These are phyloP conservation scores for Eriosoma lanigerum DNA, from an alignment of 1,140 invertebrate genomes.

Conservation along the genomic window DNA sequence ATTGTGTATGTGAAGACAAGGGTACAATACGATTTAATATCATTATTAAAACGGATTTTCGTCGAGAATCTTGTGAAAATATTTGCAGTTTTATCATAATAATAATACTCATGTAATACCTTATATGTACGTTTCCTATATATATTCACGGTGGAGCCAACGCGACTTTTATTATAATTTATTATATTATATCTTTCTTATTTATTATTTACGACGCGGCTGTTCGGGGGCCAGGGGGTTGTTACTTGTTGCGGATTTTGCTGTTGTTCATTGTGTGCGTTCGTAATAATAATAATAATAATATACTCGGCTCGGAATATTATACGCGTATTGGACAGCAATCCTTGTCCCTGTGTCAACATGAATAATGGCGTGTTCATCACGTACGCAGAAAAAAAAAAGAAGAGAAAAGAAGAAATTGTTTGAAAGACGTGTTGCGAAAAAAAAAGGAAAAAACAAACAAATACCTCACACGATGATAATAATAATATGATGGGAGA, in stretches of 20 bases:
- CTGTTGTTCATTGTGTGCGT: neutral
- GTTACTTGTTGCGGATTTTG: neutral
- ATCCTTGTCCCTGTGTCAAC: slow-evolving; percentile 26
- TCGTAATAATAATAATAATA: neutral
- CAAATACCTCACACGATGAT: slow-evolving; percentile 48
- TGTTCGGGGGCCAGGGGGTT: neutral
- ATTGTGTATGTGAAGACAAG: too few species aligned
- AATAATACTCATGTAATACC: neutral
- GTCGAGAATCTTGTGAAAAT: neutral
- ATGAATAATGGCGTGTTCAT: slow-evolving; percentile 24
- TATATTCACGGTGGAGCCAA: too few species aligned
- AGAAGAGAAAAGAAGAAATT: slow-evolving; percentile 2
- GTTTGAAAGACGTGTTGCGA: slow-evolving; percentile 35
- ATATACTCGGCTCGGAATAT: neutral
- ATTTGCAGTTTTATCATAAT: neutral
- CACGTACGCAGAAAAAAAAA: slow-evolving; percentile 38
- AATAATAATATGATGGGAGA: too few species aligned
- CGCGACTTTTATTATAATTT: too few species aligned
- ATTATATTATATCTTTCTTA: neutral
- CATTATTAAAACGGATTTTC: neutral
- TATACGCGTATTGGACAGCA: neutral
- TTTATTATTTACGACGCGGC: neutral
- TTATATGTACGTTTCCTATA: neutral
- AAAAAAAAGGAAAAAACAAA: slow-evolving; percentile 28
- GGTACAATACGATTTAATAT: too few species aligned